Evolutionary conservation across 2,797 vertebrate genomes (phyloP).

Genomic region (Hemitrygon akajei): DNA sequence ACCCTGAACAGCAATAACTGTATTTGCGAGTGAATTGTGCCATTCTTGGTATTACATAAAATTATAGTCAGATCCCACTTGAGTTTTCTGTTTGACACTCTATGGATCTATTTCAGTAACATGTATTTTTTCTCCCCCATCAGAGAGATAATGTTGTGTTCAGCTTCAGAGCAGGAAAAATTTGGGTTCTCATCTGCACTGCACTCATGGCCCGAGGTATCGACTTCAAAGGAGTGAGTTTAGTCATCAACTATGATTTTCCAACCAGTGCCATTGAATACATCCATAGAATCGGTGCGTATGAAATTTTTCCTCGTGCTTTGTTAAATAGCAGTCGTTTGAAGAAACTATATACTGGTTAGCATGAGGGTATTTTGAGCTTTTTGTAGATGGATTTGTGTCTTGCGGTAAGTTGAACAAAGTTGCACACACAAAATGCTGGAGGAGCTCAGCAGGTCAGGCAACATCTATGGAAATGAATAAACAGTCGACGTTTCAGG

Average conservation of each 20-base stretch:
- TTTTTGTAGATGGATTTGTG: not conserved
- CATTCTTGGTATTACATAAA: not conserved
- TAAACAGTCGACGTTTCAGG: too few species aligned
- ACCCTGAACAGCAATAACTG: too few species aligned
- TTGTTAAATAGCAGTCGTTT: not conserved
- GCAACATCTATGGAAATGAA: too few species aligned
- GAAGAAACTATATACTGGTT: not conserved
- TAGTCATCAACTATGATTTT: slow-evolving; percentile 92
- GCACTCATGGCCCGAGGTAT: slow-evolving; percentile 87
- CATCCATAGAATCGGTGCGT: slow-evolving; percentile 88
- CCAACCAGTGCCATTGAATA: slow-evolving; percentile 92
- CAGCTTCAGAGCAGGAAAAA: slow-evolving; percentile 87
- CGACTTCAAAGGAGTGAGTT: slow-evolving; percentile 92
- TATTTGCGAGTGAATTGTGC: too few species aligned
- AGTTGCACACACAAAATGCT: not conserved
- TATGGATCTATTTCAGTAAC: not conserved
- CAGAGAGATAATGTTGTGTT: slow-evolving; percentile 84
- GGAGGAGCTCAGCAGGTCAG: too few species aligned
- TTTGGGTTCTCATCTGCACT: slow-evolving; percentile 95
- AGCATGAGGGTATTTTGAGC: not conserved
- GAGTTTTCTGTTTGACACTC: not conserved
- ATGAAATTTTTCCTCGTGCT: not conserved
- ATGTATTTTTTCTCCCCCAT: not conserved
- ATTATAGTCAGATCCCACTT: too few species aligned
- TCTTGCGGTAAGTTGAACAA: not conserved